Conservation (phyloP, 2,797 vertebrate genomes). For the Rhinichthys osculus region DNA sequence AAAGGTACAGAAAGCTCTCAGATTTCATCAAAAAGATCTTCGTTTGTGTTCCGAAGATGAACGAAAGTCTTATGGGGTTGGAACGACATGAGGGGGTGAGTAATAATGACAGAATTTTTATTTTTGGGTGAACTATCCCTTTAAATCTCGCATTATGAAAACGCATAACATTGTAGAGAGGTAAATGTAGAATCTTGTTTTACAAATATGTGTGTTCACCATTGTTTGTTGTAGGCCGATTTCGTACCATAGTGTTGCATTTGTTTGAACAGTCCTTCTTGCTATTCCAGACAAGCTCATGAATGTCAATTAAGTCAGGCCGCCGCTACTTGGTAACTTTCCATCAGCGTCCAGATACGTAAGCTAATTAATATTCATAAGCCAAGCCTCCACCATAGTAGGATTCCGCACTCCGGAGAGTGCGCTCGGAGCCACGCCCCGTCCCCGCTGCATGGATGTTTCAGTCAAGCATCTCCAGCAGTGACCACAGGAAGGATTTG, state of each 20-base stretch:
- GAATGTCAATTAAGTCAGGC: conserved; percentile 23
- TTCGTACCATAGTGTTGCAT: conserved; percentile 48
- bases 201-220: neutral
- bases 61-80: no score
- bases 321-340: conserved; percentile 1
- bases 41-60: no score
- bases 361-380: conserved; percentile 23
- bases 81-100: no score
- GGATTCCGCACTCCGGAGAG: conserved; percentile 67
- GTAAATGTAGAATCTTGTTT: neutral
- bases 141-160: neutral
- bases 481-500: conserved; percentile 68
- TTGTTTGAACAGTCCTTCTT: conserved; percentile 57
- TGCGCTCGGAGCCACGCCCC: conserved; percentile 65
- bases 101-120: no score
- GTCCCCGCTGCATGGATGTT: conserved; percentile 77
- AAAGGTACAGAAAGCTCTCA: no score
- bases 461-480: conserved; percentile 73
- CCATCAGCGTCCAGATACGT: neutral
- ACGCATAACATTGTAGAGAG: neutral
- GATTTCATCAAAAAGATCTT: no score
- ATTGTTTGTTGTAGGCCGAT: neutral
- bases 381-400: neutral
- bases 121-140: no score
- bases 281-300: neutral